Evolutionary conservation across 2,888 invertebrate genomes (phyloP).

Genomic region (Xestia rhomboidea): DNA sequence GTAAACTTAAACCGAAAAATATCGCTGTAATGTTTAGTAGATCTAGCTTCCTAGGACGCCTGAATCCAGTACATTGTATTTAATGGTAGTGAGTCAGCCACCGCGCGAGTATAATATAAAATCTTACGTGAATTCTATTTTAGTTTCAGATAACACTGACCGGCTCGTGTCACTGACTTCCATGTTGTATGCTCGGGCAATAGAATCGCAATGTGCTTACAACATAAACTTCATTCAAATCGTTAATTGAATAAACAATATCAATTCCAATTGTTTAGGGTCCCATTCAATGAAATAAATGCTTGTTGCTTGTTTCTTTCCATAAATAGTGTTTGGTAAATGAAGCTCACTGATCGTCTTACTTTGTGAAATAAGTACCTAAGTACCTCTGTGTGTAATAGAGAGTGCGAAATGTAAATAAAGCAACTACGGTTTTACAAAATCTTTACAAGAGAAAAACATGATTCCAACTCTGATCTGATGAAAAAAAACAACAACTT

Average conservation of each 20-base stretch:
- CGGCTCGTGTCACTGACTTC: slow-evolving; percentile 73
- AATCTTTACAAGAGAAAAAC: neutral
- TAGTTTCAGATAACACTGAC: slow-evolving; percentile 70
- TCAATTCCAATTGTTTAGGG: slow-evolving; percentile 8
- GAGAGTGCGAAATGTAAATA: neutral
- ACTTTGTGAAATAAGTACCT: neutral
- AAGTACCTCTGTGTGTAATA: neutral
- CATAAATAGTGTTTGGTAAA: neutral
- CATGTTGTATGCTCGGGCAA: slow-evolving; percentile 52
- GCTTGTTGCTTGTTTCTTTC: neutral
- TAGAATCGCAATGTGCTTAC: slow-evolving; percentile 53
- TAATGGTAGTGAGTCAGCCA: slow-evolving; percentile 69
- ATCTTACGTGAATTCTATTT: slow-evolving; percentile 75
- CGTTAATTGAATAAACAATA: slow-evolving; percentile 46
- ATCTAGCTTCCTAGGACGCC: slow-evolving; percentile 27
- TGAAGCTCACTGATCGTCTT: neutral
- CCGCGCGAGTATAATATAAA: slow-evolving; percentile 62
- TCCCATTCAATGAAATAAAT: slow-evolving; percentile 16
- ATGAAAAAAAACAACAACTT: slow-evolving; percentile 13
- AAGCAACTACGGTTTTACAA: neutral
- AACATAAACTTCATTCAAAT: slow-evolving; percentile 52
- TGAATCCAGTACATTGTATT: slow-evolving; percentile 53
- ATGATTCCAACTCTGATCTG: neutral
- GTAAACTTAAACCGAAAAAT: neutral
- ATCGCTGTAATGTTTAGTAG: neutral